Conservation (phyloP, 2,888 invertebrate genomes). For the Molanna angustata region DNA sequence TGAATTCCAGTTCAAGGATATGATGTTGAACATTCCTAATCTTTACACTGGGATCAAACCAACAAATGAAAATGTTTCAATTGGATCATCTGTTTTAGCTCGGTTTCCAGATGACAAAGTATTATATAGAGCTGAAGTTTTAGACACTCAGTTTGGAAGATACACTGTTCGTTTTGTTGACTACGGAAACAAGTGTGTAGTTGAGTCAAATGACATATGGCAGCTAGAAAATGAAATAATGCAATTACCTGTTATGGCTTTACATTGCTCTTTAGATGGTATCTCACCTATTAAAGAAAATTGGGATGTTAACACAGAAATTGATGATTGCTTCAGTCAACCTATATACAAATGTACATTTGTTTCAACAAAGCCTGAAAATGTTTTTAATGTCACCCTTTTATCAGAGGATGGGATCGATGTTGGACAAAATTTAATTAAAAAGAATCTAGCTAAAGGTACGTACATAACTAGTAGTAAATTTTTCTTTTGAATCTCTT, state of each 20-base stretch:
- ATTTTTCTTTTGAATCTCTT: no score
- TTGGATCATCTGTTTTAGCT: conserved; percentile 66
- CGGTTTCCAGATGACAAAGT: conserved; percentile 68
- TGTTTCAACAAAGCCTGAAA: conserved; percentile 47
- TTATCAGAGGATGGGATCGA: conserved; percentile 47
- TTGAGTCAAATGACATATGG: conserved; percentile 65
- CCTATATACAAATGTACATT: conserved; percentile 60
- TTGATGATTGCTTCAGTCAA: conserved; percentile 61
- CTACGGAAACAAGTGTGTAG: conserved; percentile 69
- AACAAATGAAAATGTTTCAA: conserved; percentile 39
- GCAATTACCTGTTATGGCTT: conserved; percentile 66
- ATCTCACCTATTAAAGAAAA: conserved; percentile 57
- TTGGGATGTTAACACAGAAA: conserved; percentile 57
- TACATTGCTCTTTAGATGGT: conserved; percentile 63
- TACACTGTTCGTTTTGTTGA: conserved; percentile 72
- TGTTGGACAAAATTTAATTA: conserved; percentile 50
- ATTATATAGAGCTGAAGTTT: conserved; percentile 66
- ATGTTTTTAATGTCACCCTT: conserved; percentile 50
- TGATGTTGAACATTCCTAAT: conserved; percentile 71
- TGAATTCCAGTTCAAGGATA: conserved; percentile 57
- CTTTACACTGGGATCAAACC: conserved; percentile 58
- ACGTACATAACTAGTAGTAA: no score
- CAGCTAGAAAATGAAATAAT: conserved; percentile 65
- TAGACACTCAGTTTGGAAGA: conserved; percentile 57
- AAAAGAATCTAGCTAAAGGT: conserved; percentile 49